Percentiles rank a stretch among this genome's conserved stretches.
These are phyloP conservation scores for Dryadula phaetusa DNA, from an alignment of 2,888 invertebrate species.

Conservation along the genomic window DNA sequence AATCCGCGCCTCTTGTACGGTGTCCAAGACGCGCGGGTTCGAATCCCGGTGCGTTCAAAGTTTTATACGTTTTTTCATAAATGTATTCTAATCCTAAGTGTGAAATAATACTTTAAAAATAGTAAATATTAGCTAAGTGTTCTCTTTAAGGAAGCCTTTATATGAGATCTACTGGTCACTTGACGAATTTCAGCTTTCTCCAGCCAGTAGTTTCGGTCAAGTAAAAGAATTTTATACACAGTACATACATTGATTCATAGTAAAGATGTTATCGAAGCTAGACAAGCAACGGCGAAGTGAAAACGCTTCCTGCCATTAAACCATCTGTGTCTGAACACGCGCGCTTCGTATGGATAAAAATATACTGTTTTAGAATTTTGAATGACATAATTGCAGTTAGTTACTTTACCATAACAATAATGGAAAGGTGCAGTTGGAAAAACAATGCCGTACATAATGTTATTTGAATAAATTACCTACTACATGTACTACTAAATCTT, in stretches of 20 bases:
- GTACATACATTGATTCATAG: background rate
- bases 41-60: too few relatives aligned
- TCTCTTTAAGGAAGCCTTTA: too few relatives aligned
- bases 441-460: background rate
- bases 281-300: slow-evolving; percentile 36
- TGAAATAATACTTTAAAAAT: too few relatives aligned
- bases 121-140: too few relatives aligned
- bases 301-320: slow-evolving; percentile 52
- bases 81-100: too few relatives aligned
- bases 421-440: background rate
- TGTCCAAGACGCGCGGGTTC: too few relatives aligned
- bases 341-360: slow-evolving; percentile 27
- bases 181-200: background rate
- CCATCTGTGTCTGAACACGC: slow-evolving; percentile 29
- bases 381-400: background rate
- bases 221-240: background rate
- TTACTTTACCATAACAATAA: background rate
- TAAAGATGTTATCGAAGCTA: slow-evolving; percentile 28
- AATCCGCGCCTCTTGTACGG: too few relatives aligned
- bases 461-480: too few relatives aligned
- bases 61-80: too few relatives aligned
- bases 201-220: background rate
- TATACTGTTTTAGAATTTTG: background rate
- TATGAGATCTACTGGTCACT: too few relatives aligned
- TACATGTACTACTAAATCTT: too few relatives aligned